A percentile compares a stretch with the other conserved stretches of the same genome.
phyloP scores from a whole-genome alignment of 2,113 vertebrate species.

The Brienomyrus longianalis region DNA sequence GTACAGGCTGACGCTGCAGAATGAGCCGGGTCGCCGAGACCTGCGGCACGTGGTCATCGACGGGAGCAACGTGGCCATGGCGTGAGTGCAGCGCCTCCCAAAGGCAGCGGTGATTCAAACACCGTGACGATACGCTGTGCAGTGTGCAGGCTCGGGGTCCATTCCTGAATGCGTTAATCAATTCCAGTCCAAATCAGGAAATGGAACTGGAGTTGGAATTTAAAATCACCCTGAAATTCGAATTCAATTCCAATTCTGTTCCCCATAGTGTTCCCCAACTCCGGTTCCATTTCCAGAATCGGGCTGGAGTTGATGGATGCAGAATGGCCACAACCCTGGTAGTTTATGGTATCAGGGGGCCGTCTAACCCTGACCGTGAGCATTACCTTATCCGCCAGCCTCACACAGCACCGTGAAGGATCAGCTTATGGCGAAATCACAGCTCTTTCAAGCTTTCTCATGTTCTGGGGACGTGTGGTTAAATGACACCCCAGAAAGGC shows the following conservation, averaged over 20 bases:
- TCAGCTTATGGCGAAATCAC: not conserved
- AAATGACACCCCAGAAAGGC: not conserved
- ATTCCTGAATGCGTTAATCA: too few relatives aligned
- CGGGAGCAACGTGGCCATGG: constrained; percentile 92
- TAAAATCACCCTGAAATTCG: too few relatives aligned
- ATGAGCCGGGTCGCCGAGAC: constrained; percentile 70
- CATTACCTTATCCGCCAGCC: not conserved
- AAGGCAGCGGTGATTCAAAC: not conserved
- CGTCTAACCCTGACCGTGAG: not conserved
- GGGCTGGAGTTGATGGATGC: too few relatives aligned
- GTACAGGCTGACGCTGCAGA: constrained; percentile 78
- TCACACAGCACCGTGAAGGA: not conserved
- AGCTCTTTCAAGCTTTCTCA: not conserved
- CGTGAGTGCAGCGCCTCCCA: constrained; percentile 67
- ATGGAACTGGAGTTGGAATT: too few relatives aligned
- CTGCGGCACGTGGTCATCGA: constrained; percentile 89
- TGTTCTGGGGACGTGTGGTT: not conserved
- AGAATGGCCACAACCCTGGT: too few relatives aligned
- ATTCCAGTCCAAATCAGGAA: too few relatives aligned
- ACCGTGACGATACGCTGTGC: not conserved
- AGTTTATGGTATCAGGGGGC: not conserved
- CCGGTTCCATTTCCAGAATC: too few relatives aligned
- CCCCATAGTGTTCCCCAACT: too few relatives aligned
- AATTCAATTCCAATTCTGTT: too few relatives aligned
- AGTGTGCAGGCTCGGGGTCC: too few relatives aligned